These are phyloP conservation scores for Heliconius charithonia DNA, from an alignment of 2,888 invertebrate species.

Conservation along the genomic window DNA sequence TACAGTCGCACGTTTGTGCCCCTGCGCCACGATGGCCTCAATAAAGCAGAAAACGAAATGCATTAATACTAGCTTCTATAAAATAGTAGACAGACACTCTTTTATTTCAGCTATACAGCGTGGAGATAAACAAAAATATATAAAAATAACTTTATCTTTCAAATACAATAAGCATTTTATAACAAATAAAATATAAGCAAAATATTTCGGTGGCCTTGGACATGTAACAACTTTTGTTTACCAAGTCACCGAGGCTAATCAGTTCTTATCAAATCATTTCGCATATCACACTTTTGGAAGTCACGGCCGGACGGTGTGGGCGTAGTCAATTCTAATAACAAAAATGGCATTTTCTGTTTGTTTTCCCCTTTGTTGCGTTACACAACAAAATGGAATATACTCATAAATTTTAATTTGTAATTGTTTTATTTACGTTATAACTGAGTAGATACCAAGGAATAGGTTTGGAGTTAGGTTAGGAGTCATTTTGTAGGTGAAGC, in stretches of 20 bases:
- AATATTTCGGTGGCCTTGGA: conserved; percentile 48
- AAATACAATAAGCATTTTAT: background rate
- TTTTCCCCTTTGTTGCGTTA: background rate
- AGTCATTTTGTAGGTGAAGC: too few relatives aligned
- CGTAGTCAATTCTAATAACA: conserved; percentile 6
- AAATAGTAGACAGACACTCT: too few relatives aligned
- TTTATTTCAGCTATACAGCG: too few relatives aligned
- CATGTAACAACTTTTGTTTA: conserved; percentile 53
- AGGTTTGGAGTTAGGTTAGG: too few relatives aligned
- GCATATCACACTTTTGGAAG: conserved; percentile 56
- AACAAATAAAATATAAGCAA: conserved; percentile 12
- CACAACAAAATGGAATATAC: background rate
- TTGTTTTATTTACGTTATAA: too few relatives aligned
- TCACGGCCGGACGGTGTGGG: conserved; percentile 54
- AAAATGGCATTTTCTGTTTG: background rate
- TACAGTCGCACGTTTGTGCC: too few relatives aligned
- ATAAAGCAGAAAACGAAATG: too few relatives aligned
- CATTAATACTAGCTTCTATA: too few relatives aligned
- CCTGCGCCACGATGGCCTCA: too few relatives aligned
- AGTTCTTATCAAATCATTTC: conserved; percentile 48
- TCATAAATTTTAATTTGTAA: too few relatives aligned
- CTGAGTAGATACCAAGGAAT: too few relatives aligned
- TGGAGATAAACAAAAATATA: background rate
- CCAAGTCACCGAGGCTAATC: conserved; percentile 53
- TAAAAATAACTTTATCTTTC: background rate